Evolutionary conservation across 2,888 invertebrate genomes (phyloP).

Genomic region (Andrena flavipes): DNA sequence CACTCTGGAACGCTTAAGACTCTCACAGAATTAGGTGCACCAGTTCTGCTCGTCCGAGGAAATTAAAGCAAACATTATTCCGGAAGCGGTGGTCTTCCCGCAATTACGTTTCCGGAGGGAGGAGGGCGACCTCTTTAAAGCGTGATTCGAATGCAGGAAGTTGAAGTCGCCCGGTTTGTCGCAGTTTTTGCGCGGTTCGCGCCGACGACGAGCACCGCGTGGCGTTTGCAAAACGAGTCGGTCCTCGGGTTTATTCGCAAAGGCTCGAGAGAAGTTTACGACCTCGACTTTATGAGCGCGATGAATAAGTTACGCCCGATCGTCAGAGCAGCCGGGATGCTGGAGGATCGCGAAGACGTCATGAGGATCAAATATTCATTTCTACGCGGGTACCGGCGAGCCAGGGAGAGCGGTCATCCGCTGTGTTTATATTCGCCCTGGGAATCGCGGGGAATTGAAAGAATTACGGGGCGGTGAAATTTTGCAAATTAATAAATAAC

Average conservation of each 20-base stretch:
- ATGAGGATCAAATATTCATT: slow-evolving; percentile 71
- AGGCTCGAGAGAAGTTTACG: slow-evolving; percentile 63
- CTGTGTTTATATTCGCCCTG: slow-evolving; percentile 46
- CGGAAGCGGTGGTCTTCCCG: neutral
- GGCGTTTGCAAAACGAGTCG: neutral
- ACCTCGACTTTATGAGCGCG: slow-evolving; percentile 67
- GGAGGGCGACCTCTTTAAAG: slow-evolving; percentile 33
- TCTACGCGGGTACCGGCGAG: slow-evolving; percentile 20
- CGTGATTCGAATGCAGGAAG: slow-evolving; percentile 56
- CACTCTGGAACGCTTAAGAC: neutral
- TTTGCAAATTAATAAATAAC: neutral
- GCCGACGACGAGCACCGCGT: neutral
- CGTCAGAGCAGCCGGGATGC: slow-evolving; percentile 46
- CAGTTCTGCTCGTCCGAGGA: neutral
- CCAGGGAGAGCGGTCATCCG: neutral
- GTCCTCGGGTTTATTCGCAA: slow-evolving; percentile 1
- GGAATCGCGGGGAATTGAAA: neutral
- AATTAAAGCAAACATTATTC: slow-evolving; percentile 1
- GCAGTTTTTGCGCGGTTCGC: slow-evolving; percentile 9
- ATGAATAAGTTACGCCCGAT: slow-evolving; percentile 73
- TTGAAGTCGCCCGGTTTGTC: slow-evolving; percentile 21
- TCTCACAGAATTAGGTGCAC: neutral
- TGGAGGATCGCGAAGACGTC: slow-evolving; percentile 40
- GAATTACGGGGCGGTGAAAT: slow-evolving; percentile 27
- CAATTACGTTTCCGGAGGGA: neutral